Evolutionary conservation across 2,797 vertebrate species (phyloP).

Genomic region (Acropternis orthonyx): DNA sequence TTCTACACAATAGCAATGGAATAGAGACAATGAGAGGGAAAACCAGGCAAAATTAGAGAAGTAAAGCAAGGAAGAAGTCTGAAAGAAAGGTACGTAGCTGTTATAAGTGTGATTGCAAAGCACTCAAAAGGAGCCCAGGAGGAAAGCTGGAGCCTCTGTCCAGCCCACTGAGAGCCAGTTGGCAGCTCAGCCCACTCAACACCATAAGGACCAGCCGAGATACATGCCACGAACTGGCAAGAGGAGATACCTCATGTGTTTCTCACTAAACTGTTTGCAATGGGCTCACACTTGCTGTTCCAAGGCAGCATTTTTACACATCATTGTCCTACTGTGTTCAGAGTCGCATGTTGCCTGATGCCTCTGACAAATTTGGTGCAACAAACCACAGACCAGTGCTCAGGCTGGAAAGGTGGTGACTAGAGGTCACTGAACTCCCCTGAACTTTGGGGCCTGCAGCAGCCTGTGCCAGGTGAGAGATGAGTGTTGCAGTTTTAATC

Average conservation of each 20-base stretch:
- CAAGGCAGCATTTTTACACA: neutral
- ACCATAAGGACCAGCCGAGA: accelerated
- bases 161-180: neutral
- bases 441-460: neutral
- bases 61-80: neutral
- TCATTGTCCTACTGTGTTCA: neutral
- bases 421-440: accelerated
- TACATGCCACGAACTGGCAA: neutral
- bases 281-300: neutral
- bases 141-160: neutral
- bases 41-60: neutral
- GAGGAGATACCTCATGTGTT: neutral
- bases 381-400: neutral
- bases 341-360: accelerated
- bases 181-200: neutral
- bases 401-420: neutral
- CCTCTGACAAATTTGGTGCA: neutral
- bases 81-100: neutral
- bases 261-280: neutral
- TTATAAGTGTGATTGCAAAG: neutral
- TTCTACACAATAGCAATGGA: neutral
- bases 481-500: accelerated
- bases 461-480: neutral
- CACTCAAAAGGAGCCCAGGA: neutral
- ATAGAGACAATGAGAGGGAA: neutral